Evolutionary conservation across 1,140 invertebrate genomes (phyloP), one percentile per base, ranked within the genome.

Genomic region (Caenorhabditis tropicalis): DNA sequence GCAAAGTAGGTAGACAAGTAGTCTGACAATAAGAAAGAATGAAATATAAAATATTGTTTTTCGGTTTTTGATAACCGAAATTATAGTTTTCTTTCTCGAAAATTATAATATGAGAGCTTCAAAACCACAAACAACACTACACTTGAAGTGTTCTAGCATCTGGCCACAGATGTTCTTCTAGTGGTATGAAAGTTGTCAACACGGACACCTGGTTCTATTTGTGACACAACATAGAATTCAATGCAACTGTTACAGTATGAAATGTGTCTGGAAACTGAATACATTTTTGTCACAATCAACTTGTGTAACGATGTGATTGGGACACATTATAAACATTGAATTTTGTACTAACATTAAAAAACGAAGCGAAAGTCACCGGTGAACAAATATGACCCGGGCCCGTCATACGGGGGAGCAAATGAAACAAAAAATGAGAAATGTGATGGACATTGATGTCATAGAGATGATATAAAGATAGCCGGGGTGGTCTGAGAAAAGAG

Each of bases 381-480:
- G 65, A 74, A 74, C 65, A 74, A 74, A 74, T 74, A 74, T 74
- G 65, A 74, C 65, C 65, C 36, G 36, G 21, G n/a, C 33, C 36
- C 21, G 65, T 74, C 36, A 74, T 46, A 43, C 65, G 33, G n/a
- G 15, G 9, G 36, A 74, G 21, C 16, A 74, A 74, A 74, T 39
- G 36, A 74, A 43, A 74, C 19, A 46, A 46, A 24, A 74, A 31
- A 70, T 15, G 9, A n/a, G 16, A 39, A 70, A 10, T 12, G 0
- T 43, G 19, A n/a, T 1, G 36, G 36, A 46, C 36, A 74, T n/a
- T 74, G 36, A 43, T 74, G 65, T 74, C 65, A 74, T 74, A 21
- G 36, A 65, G 58, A 65, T 33, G 58, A 33, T 31, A 65, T 36
- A 27, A 31, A 36, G 58, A 65, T 65, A 46, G 65, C 65, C 65